A percentile compares a stretch with the other conserved stretches of the same genome.
These are phyloP conservation scores for Netelia inedita DNA, from an alignment of 2,888 invertebrate genomes.

Conservation along the genomic window DNA sequence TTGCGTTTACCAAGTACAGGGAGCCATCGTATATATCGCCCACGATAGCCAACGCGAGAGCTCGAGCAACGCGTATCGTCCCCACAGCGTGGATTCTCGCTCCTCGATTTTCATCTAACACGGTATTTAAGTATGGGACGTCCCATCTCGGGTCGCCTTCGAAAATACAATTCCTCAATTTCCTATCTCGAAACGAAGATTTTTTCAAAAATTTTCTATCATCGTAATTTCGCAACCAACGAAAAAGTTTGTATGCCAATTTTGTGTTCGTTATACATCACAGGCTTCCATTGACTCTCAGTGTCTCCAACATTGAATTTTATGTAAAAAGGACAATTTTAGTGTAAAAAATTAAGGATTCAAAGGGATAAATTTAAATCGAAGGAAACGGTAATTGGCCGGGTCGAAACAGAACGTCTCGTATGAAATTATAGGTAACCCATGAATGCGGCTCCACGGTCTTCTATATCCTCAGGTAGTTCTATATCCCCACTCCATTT, in stretches of 20 bases:
- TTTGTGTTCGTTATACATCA: no score
- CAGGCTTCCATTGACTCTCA: no score
- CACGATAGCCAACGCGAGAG: constrained; percentile 3
- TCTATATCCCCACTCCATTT: constrained; percentile 27
- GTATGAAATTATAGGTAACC: constrained; percentile 1
- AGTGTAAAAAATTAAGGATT: no score
- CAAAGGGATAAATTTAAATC: no score
- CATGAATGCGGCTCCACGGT: constrained; percentile 8
- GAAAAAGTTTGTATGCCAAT: not conserved
- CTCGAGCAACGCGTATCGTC: constrained; percentile 26
- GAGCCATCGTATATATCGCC: constrained; percentile 1
- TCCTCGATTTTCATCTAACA: constrained; percentile 51
- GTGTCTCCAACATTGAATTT: not conserved
- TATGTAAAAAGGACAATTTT: no score
- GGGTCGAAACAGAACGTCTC: not conserved
- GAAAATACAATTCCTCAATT: not conserved
- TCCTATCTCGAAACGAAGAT: not conserved
- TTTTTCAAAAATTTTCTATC: not conserved
- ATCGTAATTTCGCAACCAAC: not conserved
- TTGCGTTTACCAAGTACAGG: constrained; percentile 75
- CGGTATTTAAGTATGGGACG: constrained; percentile 2
- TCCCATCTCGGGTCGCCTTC: not conserved
- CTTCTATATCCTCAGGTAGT: not conserved
- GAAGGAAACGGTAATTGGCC: no score
- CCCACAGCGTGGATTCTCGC: constrained; percentile 48